phyloP scores from a whole-genome alignment of 2,113 vertebrate species.

The Psittacus erithacus region DNA sequence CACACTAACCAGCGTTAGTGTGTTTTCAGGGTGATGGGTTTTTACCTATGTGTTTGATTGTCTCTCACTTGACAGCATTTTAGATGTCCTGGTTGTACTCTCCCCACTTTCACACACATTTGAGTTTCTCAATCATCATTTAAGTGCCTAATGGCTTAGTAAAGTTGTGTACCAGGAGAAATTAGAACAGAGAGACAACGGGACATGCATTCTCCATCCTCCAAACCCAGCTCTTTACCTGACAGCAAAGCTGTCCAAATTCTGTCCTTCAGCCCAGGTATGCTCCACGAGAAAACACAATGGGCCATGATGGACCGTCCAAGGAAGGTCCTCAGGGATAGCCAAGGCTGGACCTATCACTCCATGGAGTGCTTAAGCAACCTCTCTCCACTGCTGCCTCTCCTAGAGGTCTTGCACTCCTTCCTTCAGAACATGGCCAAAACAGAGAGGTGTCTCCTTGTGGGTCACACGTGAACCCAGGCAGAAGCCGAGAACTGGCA shows the following conservation, averaged over 20 bases:
- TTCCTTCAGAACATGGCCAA: background rate
- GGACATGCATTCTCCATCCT: background rate
- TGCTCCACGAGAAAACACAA: background rate
- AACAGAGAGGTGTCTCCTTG: background rate
- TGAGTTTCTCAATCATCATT: background rate
- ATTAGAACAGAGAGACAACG: background rate
- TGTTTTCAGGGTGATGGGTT: background rate
- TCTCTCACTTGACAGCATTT: background rate
- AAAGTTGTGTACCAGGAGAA: background rate
- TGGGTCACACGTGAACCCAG: rapidly evolving
- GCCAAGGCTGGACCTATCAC: background rate
- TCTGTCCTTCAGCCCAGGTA: background rate
- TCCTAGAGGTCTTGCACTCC: background rate
- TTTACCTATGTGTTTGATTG: background rate
- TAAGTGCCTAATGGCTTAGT: background rate
- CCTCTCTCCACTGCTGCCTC: background rate
- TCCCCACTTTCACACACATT: rapidly evolving
- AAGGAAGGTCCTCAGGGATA: background rate
- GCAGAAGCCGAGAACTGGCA: background rate
- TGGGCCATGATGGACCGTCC: too few species aligned
- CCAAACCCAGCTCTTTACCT: background rate
- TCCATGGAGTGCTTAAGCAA: background rate
- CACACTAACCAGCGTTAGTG: background rate
- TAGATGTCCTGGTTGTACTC: background rate
- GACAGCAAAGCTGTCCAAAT: background rate